These are phyloP conservation scores for Mercenaria mercenaria DNA, from an alignment of 1,140 invertebrate species.

Conservation along the genomic window DNA sequence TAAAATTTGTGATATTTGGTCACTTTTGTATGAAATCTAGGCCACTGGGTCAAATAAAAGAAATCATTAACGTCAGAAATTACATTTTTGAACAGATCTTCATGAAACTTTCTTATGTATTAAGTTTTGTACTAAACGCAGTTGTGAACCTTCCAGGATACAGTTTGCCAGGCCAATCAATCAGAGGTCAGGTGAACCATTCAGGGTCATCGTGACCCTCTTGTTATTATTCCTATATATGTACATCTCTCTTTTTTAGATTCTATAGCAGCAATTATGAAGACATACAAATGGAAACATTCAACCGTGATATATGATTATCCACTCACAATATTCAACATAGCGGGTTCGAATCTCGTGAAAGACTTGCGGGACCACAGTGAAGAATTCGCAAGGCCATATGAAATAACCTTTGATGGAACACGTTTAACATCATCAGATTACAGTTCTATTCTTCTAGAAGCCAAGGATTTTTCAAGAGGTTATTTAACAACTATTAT, in stretches of 20 bases:
- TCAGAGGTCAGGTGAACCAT: too few species aligned
- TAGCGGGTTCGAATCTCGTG: slow-evolving; percentile 25
- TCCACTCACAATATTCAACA: slow-evolving; percentile 19
- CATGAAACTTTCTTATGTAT: too few species aligned
- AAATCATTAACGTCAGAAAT: too few species aligned
- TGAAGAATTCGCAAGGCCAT: slow-evolving; percentile 10
- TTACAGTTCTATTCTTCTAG: background rate
- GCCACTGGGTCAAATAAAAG: too few species aligned
- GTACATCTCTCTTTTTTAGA: background rate
- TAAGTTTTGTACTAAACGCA: too few species aligned
- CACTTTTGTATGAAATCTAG: too few species aligned
- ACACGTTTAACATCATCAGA: background rate
- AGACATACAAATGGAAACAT: slow-evolving; percentile 22
- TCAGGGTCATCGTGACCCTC: too few species aligned
- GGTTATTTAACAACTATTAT: background rate
- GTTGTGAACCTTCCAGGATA: too few species aligned
- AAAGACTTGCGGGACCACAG: background rate
- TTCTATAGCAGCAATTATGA: background rate
- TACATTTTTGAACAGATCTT: too few species aligned
- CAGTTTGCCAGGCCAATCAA: too few species aligned
- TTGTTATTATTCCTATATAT: too few species aligned
- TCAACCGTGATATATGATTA: background rate
- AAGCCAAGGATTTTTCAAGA: background rate
- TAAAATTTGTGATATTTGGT: too few species aligned
- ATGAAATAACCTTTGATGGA: slow-evolving; percentile 28